Evolutionary conservation across 2,797 vertebrate species (phyloP).

Genomic region (Pseudomugil tenellus): DNA sequence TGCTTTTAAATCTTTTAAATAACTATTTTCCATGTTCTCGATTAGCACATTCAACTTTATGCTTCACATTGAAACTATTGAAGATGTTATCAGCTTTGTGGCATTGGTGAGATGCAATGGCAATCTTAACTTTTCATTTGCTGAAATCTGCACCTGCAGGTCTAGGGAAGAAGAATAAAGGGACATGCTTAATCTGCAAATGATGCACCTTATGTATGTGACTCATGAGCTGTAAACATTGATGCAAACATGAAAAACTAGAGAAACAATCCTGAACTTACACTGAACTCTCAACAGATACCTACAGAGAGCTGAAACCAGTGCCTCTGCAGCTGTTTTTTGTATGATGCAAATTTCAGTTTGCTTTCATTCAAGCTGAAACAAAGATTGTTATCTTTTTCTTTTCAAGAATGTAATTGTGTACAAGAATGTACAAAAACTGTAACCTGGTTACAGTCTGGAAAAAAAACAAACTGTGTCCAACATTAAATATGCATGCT

Average conservation of each 20-base stretch:
- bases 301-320: neutral
- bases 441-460: neutral
- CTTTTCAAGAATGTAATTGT: no score
- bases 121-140: neutral
- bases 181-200: neutral
- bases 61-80: neutral
- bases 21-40: neutral
- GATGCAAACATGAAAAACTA: neutral
- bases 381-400: neutral
- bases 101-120: neutral
- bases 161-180: neutral
- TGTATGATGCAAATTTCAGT: neutral
- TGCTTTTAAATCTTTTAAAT: neutral
- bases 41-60: neutral
- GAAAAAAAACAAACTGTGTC: no score
- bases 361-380: neutral
- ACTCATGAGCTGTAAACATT: constrained; percentile 9
- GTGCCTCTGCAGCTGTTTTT: neutral
- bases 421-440: neutral
- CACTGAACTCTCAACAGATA: constrained; percentile 5
- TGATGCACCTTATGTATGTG: neutral
- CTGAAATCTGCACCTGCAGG: neutral
- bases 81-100: neutral
- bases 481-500: neutral
- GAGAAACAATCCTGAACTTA: neutral